phyloP scores from a whole-genome alignment of 2,888 invertebrate genomes.

The Drosophila austrosaltans region DNA sequence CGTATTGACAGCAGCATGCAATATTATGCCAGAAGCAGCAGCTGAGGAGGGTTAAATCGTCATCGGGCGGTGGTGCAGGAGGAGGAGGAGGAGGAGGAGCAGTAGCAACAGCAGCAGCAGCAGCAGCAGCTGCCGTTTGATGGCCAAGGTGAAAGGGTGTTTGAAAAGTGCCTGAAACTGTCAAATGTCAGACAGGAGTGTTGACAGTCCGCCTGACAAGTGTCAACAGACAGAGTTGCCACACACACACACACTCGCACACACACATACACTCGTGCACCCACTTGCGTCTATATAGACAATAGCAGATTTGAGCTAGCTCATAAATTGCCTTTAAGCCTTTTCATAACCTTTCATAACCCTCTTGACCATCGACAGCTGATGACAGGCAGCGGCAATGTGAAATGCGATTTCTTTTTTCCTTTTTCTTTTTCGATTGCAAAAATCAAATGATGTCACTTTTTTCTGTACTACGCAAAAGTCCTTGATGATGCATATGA shows the following conservation, averaged over 20 bases:
- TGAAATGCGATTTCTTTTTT: not conserved
- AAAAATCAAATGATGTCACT: slow-evolving; percentile 2
- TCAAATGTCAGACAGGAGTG: slow-evolving; percentile 70
- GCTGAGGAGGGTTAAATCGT: slow-evolving; percentile 42
- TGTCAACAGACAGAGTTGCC: slow-evolving; percentile 63
- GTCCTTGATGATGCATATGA: slow-evolving; percentile 13
- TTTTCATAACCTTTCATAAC: not conserved
- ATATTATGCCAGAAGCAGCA: slow-evolving; percentile 54
- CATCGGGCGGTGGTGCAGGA: not conserved
- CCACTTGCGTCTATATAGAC: slow-evolving; percentile 17
- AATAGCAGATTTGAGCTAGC: slow-evolving; percentile 33
- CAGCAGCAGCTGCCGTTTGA: slow-evolving; percentile 1
- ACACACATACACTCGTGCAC: not conserved
- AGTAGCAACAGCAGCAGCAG: not conserved
- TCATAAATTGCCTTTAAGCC: slow-evolving; percentile 1
- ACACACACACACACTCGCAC: slow-evolving; percentile 30
- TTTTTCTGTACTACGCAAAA: not conserved
- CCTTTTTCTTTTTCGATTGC: not conserved
- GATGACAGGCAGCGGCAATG: not conserved
- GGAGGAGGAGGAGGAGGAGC: not conserved
- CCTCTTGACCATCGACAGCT: slow-evolving; percentile 12
- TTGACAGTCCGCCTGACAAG: slow-evolving; percentile 74
- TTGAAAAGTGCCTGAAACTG: slow-evolving; percentile 57
- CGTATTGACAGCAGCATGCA: slow-evolving; percentile 70
- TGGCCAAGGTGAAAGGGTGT: slow-evolving; percentile 39